phyloP scores from a whole-genome alignment of 2,797 vertebrate genomes.

The Phrynocephalus forsythii region DNA sequence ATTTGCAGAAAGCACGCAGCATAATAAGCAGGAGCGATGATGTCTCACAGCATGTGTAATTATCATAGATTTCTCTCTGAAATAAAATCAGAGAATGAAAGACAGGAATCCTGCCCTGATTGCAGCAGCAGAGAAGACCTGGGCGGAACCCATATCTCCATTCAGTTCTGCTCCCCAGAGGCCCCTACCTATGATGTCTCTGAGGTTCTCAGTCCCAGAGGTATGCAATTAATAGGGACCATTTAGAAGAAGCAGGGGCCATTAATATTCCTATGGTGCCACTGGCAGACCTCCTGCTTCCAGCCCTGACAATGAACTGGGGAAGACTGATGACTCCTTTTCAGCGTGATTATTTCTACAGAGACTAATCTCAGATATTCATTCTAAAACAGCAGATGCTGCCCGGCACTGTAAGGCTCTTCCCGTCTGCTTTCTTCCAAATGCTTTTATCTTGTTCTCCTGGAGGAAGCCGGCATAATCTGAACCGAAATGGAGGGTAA shows the following conservation, averaged over 20 bases:
- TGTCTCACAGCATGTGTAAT: background rate
- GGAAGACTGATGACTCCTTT: constrained; percentile 21
- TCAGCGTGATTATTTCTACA: constrained; percentile 24
- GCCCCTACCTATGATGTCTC: background rate
- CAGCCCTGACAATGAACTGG: constrained; percentile 15
- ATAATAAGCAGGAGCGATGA: background rate
- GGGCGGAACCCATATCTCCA: background rate
- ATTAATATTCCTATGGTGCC: constrained; percentile 27
- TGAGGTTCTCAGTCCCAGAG: constrained; percentile 25
- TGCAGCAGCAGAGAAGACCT: background rate
- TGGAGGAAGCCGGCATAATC: constrained; percentile 32
- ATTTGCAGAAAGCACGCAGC: background rate
- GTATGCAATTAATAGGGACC: constrained; percentile 30
- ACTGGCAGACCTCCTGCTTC: constrained; percentile 32
- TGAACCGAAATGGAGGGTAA: constrained; percentile 36
- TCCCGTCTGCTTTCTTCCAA: constrained; percentile 39
- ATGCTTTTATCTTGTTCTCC: constrained; percentile 34
- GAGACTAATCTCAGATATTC: background rate
- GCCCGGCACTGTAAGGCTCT: constrained; percentile 45
- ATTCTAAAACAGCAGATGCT: constrained; percentile 26
- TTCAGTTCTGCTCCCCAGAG: background rate
- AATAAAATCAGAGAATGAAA: background rate
- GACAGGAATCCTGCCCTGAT: background rate
- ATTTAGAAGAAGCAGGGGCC: background rate
- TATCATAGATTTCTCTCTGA: background rate